These are phyloP conservation scores for Drosophila gaucha DNA, from an alignment of 2,888 invertebrate species.

Conservation along the genomic window DNA sequence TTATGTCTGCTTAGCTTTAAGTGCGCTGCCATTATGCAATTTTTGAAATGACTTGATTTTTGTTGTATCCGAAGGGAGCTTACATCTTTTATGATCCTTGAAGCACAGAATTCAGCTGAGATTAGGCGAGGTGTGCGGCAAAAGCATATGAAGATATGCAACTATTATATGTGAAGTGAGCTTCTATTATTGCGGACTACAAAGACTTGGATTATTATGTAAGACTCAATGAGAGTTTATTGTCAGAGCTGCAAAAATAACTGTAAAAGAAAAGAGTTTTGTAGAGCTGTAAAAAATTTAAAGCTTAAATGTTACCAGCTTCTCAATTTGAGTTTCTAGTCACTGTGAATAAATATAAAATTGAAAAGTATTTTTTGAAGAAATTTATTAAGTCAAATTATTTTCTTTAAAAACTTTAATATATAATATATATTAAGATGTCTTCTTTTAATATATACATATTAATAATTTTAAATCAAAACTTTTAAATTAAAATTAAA, in stretches of 20 bases:
- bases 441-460: too few relatives aligned
- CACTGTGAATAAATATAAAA: background rate
- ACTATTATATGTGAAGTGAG: slow-evolving; percentile 8
- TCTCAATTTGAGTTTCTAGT: background rate
- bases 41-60: slow-evolving; percentile 58
- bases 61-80: slow-evolving; percentile 26
- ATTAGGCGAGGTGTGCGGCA: slow-evolving; percentile 17
- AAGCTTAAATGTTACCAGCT: background rate
- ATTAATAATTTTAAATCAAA: too few relatives aligned
- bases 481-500: too few relatives aligned
- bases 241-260: background rate
- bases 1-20: slow-evolving; percentile 62
- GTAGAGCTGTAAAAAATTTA: too few relatives aligned
- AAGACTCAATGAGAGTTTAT: background rate
- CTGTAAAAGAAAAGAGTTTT: background rate
- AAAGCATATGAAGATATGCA: background rate
- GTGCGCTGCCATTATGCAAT: slow-evolving; percentile 47
- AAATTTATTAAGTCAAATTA: too few relatives aligned
- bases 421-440: too few relatives aligned
- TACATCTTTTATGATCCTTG: slow-evolving; percentile 49
- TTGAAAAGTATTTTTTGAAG: background rate
- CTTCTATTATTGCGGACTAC: background rate
- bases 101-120: slow-evolving; percentile 33
- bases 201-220: background rate
- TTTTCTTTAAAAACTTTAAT: too few relatives aligned